Base-by-base conservation (phyloP, 2,797 vertebrate species). In the Oophaga sylvatica region DNA sequence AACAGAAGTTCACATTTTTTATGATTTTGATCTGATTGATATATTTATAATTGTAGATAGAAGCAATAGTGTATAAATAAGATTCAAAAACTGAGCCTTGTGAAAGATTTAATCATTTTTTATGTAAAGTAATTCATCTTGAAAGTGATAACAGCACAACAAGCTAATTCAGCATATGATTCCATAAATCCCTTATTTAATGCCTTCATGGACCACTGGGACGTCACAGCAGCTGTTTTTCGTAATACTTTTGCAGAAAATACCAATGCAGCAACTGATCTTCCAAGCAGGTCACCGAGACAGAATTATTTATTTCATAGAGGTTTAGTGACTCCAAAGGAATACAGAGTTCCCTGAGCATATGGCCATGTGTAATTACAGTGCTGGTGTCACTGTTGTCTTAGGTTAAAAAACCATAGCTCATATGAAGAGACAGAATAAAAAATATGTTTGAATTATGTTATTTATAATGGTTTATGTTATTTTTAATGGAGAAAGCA, bases 141-240 rank as follows among this genome's bases (percentile, higher is more conserved):
- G 12, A 81, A 45, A 65, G 62, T 45, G 10, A 53, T 26, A 67
- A 53, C 62, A 67, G 62, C 45, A 65, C 75, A 29, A 19, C 59
- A 53, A 63, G 41, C 71, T 77, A 77, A 63, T 76, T 84, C 71
- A 77, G 71, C 59, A 84, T 63, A 48, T 29, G 22, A 84, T 45
- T 20, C 59, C 71, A 76, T 77, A 77, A 63, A 77, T 84, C 71
- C 79, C 77, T 76, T 53, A 45, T 53, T 29, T 73, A 29, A 41
- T 63, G 68, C 31, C 48, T 70, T 31, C 11, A 60, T 75, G 59
- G 45, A 26, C 83, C 59, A 63, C 22, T 67, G 73, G 60, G 83
- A 85, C 41, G 62, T 78, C 71, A 20, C 17, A 67, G 26, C 83
- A 85, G 77, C 83, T 85, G 83, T 77, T 78, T 65, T 67, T 17